Conservation (phyloP, 2,113 vertebrate genomes). For the Tetrax tetrax region DNA sequence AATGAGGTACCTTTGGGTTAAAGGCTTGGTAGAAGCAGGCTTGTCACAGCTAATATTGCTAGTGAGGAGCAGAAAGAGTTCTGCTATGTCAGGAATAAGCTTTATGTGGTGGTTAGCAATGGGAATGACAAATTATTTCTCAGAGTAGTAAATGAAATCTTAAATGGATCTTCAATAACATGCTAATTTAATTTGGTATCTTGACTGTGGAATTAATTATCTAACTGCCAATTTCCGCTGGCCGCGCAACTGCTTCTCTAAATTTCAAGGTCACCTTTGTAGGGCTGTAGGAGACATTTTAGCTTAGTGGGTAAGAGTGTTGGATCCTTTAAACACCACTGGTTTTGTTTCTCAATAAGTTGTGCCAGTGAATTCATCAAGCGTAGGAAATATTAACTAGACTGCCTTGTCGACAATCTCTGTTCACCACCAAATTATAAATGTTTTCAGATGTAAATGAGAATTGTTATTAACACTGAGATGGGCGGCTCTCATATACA, state of each 20-base stretch:
- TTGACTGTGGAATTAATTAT: slow-evolving; percentile 40
- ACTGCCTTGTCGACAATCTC: neutral
- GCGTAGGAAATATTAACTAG: neutral
- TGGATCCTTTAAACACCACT: neutral
- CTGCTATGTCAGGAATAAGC: neutral
- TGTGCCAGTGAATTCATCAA: neutral
- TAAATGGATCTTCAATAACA: slow-evolving; percentile 38
- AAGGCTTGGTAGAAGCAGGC: neutral
- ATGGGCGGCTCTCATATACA: neutral
- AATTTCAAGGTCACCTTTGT: slow-evolving; percentile 23
- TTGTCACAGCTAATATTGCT: neutral
- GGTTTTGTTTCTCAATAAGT: neutral
- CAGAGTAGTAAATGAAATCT: slow-evolving; percentile 16
- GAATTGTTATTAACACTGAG: neutral
- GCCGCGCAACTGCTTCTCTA: neutral
- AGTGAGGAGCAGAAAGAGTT: neutral
- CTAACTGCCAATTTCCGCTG: neutral
- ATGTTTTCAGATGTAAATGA: neutral
- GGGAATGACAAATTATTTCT: slow-evolving; percentile 20
- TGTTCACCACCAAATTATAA: neutral
- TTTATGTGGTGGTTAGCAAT: neutral
- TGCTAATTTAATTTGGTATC: slow-evolving; percentile 38
- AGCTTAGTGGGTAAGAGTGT: rapidly evolving
- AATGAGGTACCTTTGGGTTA: neutral
- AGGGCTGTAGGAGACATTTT: neutral